phyloP scores from a whole-genome alignment of 2,113 vertebrate species.

The Tursiops truncatus region DNA sequence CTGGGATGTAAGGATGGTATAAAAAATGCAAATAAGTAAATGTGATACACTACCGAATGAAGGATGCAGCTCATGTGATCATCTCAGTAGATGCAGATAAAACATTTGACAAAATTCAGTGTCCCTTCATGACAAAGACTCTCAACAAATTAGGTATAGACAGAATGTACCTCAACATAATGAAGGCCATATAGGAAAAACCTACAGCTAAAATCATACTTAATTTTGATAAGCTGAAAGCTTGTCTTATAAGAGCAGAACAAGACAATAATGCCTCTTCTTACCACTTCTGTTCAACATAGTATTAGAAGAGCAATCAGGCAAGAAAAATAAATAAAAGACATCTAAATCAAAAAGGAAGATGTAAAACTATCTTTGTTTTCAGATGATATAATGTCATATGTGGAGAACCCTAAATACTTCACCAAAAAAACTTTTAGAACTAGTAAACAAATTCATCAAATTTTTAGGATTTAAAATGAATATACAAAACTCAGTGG shows the following conservation, averaged over 20 bases:
- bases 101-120: not conserved
- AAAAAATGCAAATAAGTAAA: not conserved
- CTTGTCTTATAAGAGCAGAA: not conserved
- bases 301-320: not conserved
- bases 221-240: not conserved
- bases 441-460: not conserved
- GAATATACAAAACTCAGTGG: not conserved
- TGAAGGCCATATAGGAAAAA: not conserved
- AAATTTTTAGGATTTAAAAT: not conserved
- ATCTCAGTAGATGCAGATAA: not conserved
- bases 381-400: not conserved
- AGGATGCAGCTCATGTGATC: not conserved
- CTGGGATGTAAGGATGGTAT: not conserved
- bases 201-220: not conserved
- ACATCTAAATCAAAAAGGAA: not conserved
- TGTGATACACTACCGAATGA: not conserved
- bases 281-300: not conserved
- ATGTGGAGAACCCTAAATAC: not conserved
- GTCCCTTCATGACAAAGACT: not conserved
- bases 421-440: not conserved
- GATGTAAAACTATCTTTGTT: not conserved
- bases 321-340: not conserved
- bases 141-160: not conserved
- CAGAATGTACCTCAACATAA: not conserved
- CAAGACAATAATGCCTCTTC: not conserved